Conservation (phyloP, 2,888 invertebrate species). For the Morinoia aosen region DNA sequence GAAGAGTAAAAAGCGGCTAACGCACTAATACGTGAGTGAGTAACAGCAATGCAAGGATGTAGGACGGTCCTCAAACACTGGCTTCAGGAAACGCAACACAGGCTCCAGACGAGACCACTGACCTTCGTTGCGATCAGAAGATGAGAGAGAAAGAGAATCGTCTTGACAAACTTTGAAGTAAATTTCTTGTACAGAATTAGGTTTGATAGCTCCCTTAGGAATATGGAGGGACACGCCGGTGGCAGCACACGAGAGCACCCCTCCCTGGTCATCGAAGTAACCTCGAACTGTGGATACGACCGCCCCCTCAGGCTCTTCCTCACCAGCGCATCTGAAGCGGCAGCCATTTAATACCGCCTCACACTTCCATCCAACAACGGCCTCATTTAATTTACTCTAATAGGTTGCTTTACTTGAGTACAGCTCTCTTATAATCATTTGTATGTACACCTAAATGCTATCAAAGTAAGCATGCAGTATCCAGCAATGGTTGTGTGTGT, state of each 20-base stretch:
- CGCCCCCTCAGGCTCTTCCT: conserved; percentile 69
- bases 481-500: too few species aligned
- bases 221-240: conserved; percentile 92
- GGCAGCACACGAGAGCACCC: conserved; percentile 85
- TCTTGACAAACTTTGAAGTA: conserved; percentile 87
- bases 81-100: conserved; percentile 26
- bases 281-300: conserved; percentile 72
- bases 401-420: background rate
- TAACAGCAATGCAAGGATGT: background rate
- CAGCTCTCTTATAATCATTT: background rate
- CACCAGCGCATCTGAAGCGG: conserved; percentile 52
- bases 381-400: background rate
- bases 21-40: background rate
- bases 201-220: conserved; percentile 85
- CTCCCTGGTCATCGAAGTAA: conserved; percentile 84
- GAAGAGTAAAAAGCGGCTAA: background rate
- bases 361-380: background rate
- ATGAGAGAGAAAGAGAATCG: conserved; percentile 81
- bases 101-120: conserved; percentile 69
- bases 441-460: too few species aligned
- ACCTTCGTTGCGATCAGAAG: conserved; percentile 93
- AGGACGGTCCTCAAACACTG: background rate
- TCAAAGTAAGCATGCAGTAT: too few species aligned
- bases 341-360: conserved; percentile 56
- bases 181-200: conserved; percentile 80